These are phyloP conservation scores for Oreortyx pictus DNA, from an alignment of 2,797 vertebrate species.

Conservation along the genomic window DNA sequence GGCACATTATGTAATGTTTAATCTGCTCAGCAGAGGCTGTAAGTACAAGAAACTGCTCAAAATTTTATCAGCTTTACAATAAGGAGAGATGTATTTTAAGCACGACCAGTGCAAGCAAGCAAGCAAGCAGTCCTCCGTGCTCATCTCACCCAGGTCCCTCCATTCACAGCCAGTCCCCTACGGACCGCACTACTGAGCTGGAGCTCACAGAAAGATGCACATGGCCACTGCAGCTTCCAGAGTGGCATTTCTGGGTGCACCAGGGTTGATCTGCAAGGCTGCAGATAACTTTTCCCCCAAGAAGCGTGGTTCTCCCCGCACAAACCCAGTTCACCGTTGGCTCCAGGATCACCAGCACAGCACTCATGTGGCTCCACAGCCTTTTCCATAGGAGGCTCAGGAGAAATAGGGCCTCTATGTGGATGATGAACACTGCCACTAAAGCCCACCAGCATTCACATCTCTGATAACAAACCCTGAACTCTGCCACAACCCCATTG, in stretches of 20 bases:
- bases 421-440: background rate
- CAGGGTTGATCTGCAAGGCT: background rate
- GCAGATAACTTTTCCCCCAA: background rate
- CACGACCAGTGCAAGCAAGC: fast-evolving
- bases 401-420: background rate
- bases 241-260: fast-evolving
- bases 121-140: background rate
- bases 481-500: background rate
- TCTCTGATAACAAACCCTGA: fast-evolving
- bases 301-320: fast-evolving
- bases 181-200: fast-evolving
- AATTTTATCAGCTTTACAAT: constrained; percentile 56
- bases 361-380: background rate
- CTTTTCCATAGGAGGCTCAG: fast-evolving
- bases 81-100: background rate
- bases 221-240: background rate
- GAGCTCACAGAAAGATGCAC: background rate
- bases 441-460: background rate
- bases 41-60: constrained; percentile 63
- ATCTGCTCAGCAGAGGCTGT: constrained; percentile 58
- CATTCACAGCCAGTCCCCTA: fast-evolving
- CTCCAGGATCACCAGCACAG: background rate
- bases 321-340: background rate
- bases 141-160: background rate
- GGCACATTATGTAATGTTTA: constrained; percentile 69